phyloP scores from a whole-genome alignment of 2,888 invertebrate genomes.

The Caenorhabditis uteleia region DNA sequence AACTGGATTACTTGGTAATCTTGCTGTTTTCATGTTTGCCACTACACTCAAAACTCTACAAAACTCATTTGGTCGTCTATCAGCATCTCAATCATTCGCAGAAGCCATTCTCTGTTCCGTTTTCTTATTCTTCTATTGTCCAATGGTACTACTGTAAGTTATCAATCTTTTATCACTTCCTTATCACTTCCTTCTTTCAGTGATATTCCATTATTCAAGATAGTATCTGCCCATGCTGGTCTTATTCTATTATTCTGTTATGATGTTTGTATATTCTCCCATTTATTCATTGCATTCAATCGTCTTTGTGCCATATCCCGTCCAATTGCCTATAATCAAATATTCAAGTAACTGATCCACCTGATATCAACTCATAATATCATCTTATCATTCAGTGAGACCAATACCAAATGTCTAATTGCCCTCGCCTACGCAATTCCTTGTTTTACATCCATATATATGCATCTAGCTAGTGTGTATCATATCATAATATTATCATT shows the following conservation, averaged over 20 bases:
- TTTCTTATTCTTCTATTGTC: slow-evolving; percentile 44
- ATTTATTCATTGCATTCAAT: slow-evolving; percentile 42
- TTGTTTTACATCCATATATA: slow-evolving; percentile 33
- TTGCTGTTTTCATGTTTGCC: slow-evolving; percentile 25
- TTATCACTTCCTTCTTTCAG: slow-evolving; percentile 12
- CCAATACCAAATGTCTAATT: slow-evolving; percentile 28
- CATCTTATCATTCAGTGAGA: slow-evolving; percentile 13
- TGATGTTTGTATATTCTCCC: slow-evolving; percentile 46
- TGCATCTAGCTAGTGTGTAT: slow-evolving; percentile 29
- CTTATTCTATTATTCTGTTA: slow-evolving; percentile 47
- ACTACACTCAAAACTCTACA: slow-evolving; percentile 32
- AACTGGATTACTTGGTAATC: slow-evolving; percentile 16
- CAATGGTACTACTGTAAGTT: slow-evolving; percentile 40
- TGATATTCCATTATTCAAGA: slow-evolving; percentile 19
- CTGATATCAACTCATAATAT: neutral
- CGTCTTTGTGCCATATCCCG: slow-evolving; percentile 39
- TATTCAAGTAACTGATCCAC: slow-evolving; percentile 15
- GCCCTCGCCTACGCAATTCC: slow-evolving; percentile 29
- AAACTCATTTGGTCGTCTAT: slow-evolving; percentile 47
- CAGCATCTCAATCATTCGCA: slow-evolving; percentile 39
- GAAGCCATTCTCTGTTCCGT: slow-evolving; percentile 38
- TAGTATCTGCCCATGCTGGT: slow-evolving; percentile 21
- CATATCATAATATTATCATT: neutral
- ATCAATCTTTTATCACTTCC: neutral
- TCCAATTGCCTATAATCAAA: slow-evolving; percentile 28